Evolutionary conservation across 2,113 vertebrate species (phyloP).

Genomic region (Aphyosemion australe): DNA sequence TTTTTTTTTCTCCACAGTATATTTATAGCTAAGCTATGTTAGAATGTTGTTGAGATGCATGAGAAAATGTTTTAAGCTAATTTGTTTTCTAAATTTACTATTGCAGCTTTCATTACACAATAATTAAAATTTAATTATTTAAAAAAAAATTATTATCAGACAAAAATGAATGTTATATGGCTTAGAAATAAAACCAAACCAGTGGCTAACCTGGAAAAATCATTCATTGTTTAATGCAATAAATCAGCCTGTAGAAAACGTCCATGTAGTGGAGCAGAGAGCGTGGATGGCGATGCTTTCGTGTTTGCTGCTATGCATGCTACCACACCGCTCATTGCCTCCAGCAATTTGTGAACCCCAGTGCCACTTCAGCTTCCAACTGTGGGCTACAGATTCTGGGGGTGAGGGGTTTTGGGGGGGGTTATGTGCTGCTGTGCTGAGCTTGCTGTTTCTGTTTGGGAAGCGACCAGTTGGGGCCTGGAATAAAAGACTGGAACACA

Average conservation of each 20-base stretch:
- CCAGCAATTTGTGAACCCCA: constrained; percentile 1
- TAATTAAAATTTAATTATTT: too few relatives aligned
- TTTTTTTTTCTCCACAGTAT: too few relatives aligned
- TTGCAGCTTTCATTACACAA: too few relatives aligned
- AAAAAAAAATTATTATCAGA: too few relatives aligned
- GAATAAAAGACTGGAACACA: not conserved
- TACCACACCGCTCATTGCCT: not conserved
- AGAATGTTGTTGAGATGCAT: too few relatives aligned
- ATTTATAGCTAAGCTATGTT: too few relatives aligned
- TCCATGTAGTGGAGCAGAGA: constrained; percentile 11
- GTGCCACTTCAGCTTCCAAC: not conserved
- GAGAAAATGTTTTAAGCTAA: too few relatives aligned
- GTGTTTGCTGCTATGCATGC: not conserved
- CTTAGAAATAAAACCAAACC: too few relatives aligned
- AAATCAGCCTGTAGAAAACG: constrained; percentile 19
- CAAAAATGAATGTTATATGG: too few relatives aligned
- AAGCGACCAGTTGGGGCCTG: not conserved
- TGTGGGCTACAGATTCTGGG: constrained; percentile 7
- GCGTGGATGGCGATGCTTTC: not conserved
- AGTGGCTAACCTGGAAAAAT: not conserved
- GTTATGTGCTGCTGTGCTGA: constrained; percentile 8
- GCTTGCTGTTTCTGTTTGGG: constrained; percentile 9
- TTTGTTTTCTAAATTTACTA: too few relatives aligned
- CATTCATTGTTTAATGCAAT: not conserved
- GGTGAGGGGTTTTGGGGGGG: not conserved